Percentiles rank a stretch among this genome's conserved stretches.
These are phyloP conservation scores for Blastobasis adustella DNA, from an alignment of 2,888 invertebrate species.

Conservation along the genomic window DNA sequence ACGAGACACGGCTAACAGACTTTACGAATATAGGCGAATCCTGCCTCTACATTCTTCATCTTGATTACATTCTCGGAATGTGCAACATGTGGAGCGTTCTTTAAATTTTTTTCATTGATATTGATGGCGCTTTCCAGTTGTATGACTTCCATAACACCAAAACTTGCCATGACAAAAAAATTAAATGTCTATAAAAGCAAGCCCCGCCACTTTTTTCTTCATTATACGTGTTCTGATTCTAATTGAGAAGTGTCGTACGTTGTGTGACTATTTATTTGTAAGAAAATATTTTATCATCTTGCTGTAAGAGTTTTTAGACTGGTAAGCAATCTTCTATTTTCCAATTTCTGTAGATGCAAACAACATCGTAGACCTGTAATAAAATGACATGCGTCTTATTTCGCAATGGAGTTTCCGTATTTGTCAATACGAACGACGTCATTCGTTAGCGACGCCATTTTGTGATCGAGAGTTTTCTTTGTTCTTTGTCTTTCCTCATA, in stretches of 20 bases:
- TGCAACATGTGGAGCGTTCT: too few relatives aligned
- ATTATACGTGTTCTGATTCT: conserved; percentile 1
- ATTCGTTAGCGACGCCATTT: conserved; percentile 51
- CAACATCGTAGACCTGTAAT: background rate
- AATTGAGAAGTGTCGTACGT: background rate
- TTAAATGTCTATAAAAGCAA: background rate
- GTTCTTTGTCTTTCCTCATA: conserved; percentile 35
- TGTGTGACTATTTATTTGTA: conserved; percentile 4
- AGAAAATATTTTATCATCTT: conserved; percentile 1
- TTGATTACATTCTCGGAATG: too few relatives aligned
- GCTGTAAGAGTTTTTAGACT: background rate
- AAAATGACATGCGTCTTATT: background rate
- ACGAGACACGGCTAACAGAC: too few relatives aligned
- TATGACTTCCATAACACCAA: background rate
- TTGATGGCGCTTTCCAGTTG: too few relatives aligned
- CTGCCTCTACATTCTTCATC: too few relatives aligned
- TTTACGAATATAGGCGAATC: too few relatives aligned
- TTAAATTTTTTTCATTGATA: too few relatives aligned
- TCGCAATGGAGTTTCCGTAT: too few relatives aligned
- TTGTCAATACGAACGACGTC: background rate
- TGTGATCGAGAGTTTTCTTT: conserved; percentile 58
- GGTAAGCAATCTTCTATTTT: background rate
- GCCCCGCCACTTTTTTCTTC: background rate
- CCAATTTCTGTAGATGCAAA: background rate
- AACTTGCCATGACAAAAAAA: conserved; percentile 9